Conservation (phyloP, 1,140 invertebrate species). For the Drosophila auraria region DNA sequence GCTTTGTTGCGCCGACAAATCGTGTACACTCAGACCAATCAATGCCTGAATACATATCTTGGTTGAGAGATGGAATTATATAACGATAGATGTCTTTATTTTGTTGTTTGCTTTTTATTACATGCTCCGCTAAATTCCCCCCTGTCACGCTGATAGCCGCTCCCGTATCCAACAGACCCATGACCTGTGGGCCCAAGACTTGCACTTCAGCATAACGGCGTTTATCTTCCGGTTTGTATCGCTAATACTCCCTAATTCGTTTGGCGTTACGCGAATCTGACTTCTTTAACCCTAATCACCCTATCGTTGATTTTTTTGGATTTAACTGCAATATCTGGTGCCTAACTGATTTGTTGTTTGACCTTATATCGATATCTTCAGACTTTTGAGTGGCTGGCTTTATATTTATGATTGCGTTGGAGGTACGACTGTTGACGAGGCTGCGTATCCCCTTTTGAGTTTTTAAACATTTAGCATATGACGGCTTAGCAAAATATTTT, state of each 20-base stretch:
- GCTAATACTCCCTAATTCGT: background rate
- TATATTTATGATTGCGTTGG: background rate
- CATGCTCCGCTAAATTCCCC: background rate
- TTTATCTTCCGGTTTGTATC: background rate
- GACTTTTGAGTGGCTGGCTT: too few relatives aligned
- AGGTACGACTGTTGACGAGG: conserved; percentile 5
- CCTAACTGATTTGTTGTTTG: too few relatives aligned
- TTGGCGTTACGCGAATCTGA: background rate
- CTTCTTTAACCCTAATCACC: too few relatives aligned
- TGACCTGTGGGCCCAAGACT: background rate
- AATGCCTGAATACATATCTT: background rate
- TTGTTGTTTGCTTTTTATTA: background rate
- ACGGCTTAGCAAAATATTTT: conserved; percentile 8
- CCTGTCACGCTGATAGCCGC: conserved; percentile 4
- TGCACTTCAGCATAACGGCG: conserved; percentile 3
- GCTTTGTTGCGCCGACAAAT: background rate
- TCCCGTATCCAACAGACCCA: background rate
- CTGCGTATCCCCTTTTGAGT: too few relatives aligned
- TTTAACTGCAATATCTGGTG: too few relatives aligned
- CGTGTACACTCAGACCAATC: background rate
- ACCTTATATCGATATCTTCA: too few relatives aligned
- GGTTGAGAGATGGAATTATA: background rate
- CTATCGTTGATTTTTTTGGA: too few relatives aligned
- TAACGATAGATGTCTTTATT: too few relatives aligned
- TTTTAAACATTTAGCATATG: conserved; percentile 16